Base-by-base conservation (phyloP, 2,797 vertebrate species). In the Dipus sagitta region DNA sequence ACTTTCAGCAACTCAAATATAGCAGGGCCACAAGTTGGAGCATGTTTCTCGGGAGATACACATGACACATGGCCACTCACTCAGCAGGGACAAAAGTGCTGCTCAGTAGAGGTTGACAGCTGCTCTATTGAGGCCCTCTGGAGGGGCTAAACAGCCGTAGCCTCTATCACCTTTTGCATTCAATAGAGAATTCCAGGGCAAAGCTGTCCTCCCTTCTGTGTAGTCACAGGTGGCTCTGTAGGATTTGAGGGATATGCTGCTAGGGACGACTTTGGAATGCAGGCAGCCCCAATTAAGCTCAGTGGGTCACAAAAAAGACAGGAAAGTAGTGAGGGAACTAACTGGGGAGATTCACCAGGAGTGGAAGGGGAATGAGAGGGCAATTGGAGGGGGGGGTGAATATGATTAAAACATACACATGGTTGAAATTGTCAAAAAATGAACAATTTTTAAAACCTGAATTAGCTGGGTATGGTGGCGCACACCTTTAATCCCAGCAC, bases 1-100 rank as follows among this genome's bases (percentile, higher is more conserved):
- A 75, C 95, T 97, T 96, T 95, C 95, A 96, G 67, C 68, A 83
- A 86, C 86, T 91, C 95, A 96, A 95, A 97, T 97, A 96, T 96
- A 96, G 94, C 88, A 96, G 79, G 68, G 52, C 83, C 71, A 90
- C 96, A 96, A 95, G 96, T 94, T 42, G 2, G 58, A 95, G 75
- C 96, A 90, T 95, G 94, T 95, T 94, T 32, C 72, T 94, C 88
- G 75, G 94, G 82, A 97, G 96, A 88, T 60, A 47, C 79, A 91
- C 62, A 83, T 74, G 76, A 78, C 96, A 96, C 42, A 15, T 94
- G 81, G 79, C 71, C 68, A 90, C 71, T 94, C 88, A 74, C 30
- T 92, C 77, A 86, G 47, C 92, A 92, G 71, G 86, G 86, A 88
- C 92, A 89, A 90, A 94, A 42, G 47, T 92, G 12, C 84, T 96